Base-by-base conservation (phyloP, 1,140 invertebrate genomes). In the Fragariocoptes setiger region DNA sequence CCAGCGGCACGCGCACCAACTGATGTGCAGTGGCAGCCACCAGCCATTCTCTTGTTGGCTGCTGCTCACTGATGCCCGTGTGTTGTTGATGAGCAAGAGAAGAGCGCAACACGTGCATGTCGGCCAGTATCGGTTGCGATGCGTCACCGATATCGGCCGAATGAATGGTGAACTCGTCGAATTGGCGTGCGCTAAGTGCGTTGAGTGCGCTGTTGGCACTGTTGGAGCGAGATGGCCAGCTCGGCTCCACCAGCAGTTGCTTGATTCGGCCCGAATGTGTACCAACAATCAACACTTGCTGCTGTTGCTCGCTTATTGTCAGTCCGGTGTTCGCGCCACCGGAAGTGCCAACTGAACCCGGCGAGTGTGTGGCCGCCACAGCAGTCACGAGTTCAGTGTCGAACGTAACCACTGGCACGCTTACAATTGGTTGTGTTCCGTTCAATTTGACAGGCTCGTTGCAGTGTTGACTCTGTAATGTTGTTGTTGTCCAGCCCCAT, bases 391-490 rank as follows among this genome's bases (percentile, higher is more conserved):
- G 71, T 16, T 73, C 70, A 51, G 82, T 72, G 38, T 73, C 66
- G 54, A 75, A 82, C 8, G 44, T 42, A 38, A 79, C 61, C 1
- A 76, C 63, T 5, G 78, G 69, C 43, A 65, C 64, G 17, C 66
- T 63, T 37, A 66, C 65, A 20, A 85, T 77, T 1, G 80, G 77
- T 25, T 73, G 68, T 8, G 71, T 67, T 3, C 80, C 80, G 48
- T 78, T 83, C 49, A 88, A 79, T 60, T 85, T 86, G 37, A 86
- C 59, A 21, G 78, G 79, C 37, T 80, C 77, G 54, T 79, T 75
- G 60, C 79, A 86, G 54, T n/a, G n/a, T n/a, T n/a, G 85, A 85
- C n/a, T 31, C n/a, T 31, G 25, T n/a, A 31, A 31, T 31, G 25
- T 31, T 31, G n/a, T n/a, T n/a, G n/a, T n/a, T n/a, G n/a, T n/a